Conservation (phyloP, 2,113 vertebrate species). For the Harpagus bidentatus region DNA sequence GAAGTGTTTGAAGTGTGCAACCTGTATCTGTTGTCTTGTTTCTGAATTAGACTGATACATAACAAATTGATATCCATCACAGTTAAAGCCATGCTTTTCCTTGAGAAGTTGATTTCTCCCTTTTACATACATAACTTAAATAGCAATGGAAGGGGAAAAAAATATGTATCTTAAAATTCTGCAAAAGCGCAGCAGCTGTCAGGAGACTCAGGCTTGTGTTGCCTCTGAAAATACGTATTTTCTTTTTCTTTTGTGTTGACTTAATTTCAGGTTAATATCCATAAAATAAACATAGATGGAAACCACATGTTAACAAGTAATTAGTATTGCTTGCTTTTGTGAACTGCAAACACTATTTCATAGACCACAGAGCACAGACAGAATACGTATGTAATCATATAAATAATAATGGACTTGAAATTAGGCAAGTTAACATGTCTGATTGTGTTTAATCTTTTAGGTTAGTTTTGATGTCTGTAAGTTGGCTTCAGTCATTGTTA, state of each 20-base stretch:
- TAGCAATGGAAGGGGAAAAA: neutral
- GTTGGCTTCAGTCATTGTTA: neutral
- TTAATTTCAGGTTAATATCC: slow-evolving; percentile 1
- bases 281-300: neutral
- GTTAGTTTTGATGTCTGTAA: neutral
- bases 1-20: neutral
- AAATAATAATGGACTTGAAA: neutral
- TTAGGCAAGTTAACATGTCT: neutral
- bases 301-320: neutral
- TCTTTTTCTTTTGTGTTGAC: neutral
- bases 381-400: neutral
- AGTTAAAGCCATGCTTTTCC: neutral
- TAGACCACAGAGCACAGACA: neutral
- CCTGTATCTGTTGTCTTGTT: neutral
- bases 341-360: neutral
- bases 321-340: neutral
- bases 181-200: neutral
- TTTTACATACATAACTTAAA: neutral
- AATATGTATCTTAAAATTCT: neutral
- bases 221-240: neutral
- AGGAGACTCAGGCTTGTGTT: neutral
- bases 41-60: neutral
- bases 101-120: neutral
- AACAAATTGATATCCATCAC: neutral
- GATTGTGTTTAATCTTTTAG: neutral